phyloP scores from a whole-genome alignment of 2,888 invertebrate species.

The Adelognathus sp. region DNA sequence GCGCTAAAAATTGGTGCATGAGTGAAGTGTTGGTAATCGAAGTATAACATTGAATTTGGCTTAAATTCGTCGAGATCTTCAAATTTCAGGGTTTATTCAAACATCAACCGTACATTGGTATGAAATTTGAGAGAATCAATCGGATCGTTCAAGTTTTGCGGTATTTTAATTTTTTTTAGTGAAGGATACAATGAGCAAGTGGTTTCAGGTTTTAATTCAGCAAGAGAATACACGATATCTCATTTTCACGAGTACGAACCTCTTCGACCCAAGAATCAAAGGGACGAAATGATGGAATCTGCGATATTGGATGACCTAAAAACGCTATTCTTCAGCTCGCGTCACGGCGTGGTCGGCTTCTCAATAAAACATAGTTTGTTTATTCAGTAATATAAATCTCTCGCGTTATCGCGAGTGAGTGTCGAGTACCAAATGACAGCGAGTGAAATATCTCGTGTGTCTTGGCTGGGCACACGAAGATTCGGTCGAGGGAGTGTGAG shows the following conservation, averaged over 20 bases:
- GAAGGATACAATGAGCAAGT: too few species aligned
- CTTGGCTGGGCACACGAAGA: conserved; percentile 37
- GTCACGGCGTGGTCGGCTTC: background rate
- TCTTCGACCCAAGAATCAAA: background rate
- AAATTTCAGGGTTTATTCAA: too few species aligned
- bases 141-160: too few species aligned
- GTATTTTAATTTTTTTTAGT: too few species aligned
- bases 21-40: too few species aligned
- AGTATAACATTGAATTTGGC: too few species aligned
- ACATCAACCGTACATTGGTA: too few species aligned
- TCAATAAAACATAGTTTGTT: conserved; percentile 32
- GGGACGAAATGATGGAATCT: background rate
- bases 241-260: background rate
- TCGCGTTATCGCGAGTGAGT: conserved; percentile 14
- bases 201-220: too few species aligned
- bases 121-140: too few species aligned
- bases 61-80: too few species aligned
- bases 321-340: background rate
- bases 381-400: conserved; percentile 67
- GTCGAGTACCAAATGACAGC: conserved; percentile 29
- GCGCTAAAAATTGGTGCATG: too few species aligned
- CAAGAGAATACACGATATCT: too few species aligned
- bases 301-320: background rate
- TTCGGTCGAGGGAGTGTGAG: conserved; percentile 8
- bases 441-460: conserved; percentile 29